These are phyloP conservation scores for Gadopsis bispinosus DNA, from an alignment of 2,797 vertebrate species.

Conservation along the genomic window DNA sequence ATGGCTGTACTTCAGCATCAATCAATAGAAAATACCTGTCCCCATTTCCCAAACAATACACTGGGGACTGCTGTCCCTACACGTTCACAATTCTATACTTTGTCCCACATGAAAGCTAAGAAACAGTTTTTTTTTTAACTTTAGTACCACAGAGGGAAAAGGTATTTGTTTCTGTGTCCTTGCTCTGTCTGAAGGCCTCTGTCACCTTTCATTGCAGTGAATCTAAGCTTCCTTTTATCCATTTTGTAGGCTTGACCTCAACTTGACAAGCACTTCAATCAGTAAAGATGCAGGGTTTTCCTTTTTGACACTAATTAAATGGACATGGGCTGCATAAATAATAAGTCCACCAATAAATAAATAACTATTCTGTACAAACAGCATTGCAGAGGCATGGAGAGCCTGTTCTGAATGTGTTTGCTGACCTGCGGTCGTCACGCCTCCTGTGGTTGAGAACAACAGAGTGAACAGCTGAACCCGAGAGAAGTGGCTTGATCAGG, in stretches of 20 bases:
- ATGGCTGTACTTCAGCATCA: slow-evolving; percentile 68
- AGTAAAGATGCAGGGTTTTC: slow-evolving; percentile 26
- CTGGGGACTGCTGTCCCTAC: slow-evolving; percentile 24
- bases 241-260: slow-evolving; percentile 28
- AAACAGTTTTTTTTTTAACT: slow-evolving; percentile 34
- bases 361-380: slow-evolving; percentile 5
- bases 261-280: slow-evolving; percentile 56
- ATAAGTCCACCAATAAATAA: not conserved
- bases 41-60: slow-evolving; percentile 64
- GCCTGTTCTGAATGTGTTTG: not conserved
- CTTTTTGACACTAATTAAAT: slow-evolving; percentile 45
- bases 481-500: slow-evolving; percentile 79
- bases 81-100: slow-evolving; percentile 24
- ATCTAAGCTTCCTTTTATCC: slow-evolving; percentile 6
- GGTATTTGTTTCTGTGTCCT: slow-evolving; percentile 50
- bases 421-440: slow-evolving; percentile 80
- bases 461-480: slow-evolving; percentile 69
- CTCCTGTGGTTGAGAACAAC: slow-evolving; percentile 68
- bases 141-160: slow-evolving; percentile 24
- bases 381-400: not conserved
- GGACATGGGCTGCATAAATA: slow-evolving; percentile 18
- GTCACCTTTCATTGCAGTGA: slow-evolving; percentile 39
- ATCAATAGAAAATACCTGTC: slow-evolving; percentile 82
- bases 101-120: slow-evolving; percentile 30
- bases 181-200: slow-evolving; percentile 46